Percentiles rank a stretch among this genome's conserved stretches.
These are phyloP conservation scores for Caenorhabditis sp. DNA, from an alignment of 2,888 invertebrate genomes.

Conservation along the genomic window DNA sequence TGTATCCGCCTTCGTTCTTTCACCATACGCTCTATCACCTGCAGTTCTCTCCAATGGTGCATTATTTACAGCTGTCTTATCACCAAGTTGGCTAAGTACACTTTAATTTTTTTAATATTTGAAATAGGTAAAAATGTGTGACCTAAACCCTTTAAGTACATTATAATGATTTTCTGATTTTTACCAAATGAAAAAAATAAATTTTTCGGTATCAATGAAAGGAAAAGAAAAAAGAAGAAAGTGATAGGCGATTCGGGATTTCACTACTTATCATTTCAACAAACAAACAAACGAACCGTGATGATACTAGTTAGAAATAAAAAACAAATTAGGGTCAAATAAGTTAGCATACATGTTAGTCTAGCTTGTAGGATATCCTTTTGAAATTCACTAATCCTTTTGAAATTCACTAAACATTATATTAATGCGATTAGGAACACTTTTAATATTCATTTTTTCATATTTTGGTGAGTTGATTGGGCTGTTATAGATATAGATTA, in stretches of 20 bases:
- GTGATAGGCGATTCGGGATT: too few species aligned
- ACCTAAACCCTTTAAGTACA: too few species aligned
- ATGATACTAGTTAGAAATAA: not conserved
- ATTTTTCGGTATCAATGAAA: too few species aligned
- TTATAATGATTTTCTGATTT: too few species aligned
- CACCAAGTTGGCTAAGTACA: slow-evolving; percentile 50
- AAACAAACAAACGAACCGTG: not conserved
- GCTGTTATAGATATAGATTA: too few species aligned
- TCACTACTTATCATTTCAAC: not conserved
- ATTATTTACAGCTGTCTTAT: slow-evolving; percentile 42
- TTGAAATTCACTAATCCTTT: not conserved
- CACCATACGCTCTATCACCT: slow-evolving; percentile 48
- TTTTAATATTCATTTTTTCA: too few species aligned
- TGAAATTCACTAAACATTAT: not conserved
- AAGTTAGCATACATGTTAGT: not conserved
- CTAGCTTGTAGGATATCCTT: not conserved
- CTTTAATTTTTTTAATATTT: slow-evolving; percentile 10
- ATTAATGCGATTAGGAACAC: too few species aligned
- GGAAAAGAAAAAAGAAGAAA: too few species aligned
- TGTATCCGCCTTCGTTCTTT: slow-evolving; percentile 42
- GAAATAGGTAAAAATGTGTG: too few species aligned
- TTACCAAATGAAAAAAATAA: too few species aligned
- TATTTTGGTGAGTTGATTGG: too few species aligned
- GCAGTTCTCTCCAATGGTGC: slow-evolving; percentile 43
- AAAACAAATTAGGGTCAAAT: not conserved